Base-by-base conservation (phyloP, 2,797 vertebrate species). In the Pempheris klunzingeri region DNA sequence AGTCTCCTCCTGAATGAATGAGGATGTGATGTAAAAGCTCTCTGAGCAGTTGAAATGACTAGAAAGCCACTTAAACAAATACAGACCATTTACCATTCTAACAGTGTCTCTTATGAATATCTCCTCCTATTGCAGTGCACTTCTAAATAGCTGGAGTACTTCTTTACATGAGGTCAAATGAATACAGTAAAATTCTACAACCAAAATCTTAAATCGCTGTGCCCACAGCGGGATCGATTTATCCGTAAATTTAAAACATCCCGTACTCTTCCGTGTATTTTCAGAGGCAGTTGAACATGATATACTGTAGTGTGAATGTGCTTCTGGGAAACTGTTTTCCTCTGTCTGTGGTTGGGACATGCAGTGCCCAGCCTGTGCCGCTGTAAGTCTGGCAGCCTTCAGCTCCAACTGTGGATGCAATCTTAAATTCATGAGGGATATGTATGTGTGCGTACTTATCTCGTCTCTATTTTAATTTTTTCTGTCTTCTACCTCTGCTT, bases 311-410 rank as follows among this genome's bases (percentile, higher is more conserved):
- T 64, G 18, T 32, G 62, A 43, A 78, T 28, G 74, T 66, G 74
- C 78, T 32, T 85, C 30, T 87, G 87, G 76, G 80, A 87, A 83
- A 71, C 82, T 59, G 22, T 53, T 28, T 71, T 66, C 74, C 17
- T 78, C 20, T 82, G 41, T 84, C 34, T 78, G 75, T 80, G 74
- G 70, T 79, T 53, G 85, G 85, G 83, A 77, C 80, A 77, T 60
- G 32, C 68, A 80, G 62, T 41, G 46, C 53, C 59, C 74, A 82
- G 57, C 34, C 39, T 44, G 30, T 74, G 58, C 50, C 52, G 62
- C 81, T 78, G 50, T 60, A 26, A 66, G 38, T 44, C n/a, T 22
- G 14, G 41, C 17, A 3, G 58, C 43, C 38, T 62, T 61, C 70
- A 73, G 36, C 57, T 71, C 53, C 61, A 64, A 44, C 65, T 75